phyloP scores from a whole-genome alignment of 2,888 invertebrate genomes.

The Drosophila algonquin region DNA sequence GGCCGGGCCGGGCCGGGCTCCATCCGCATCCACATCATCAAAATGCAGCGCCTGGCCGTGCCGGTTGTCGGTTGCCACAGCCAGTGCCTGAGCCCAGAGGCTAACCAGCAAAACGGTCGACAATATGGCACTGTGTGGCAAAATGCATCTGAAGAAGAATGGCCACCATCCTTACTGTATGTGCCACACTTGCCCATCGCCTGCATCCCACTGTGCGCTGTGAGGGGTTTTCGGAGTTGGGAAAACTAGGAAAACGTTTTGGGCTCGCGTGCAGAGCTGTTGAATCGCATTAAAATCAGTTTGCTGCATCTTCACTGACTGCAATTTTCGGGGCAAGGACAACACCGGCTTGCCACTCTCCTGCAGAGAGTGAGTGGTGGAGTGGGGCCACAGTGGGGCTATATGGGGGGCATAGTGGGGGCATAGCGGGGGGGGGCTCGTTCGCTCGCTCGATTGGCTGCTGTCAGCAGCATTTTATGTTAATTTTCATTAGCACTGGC shows the following conservation, averaged over 20 bases:
- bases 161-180: not conserved
- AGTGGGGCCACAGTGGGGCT: not conserved
- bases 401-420: not conserved
- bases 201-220: conserved; percentile 13
- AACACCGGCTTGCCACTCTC: conserved; percentile 22
- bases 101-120: conserved; percentile 43
- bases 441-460: conserved; percentile 73
- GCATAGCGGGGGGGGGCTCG: no score
- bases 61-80: conserved; percentile 18
- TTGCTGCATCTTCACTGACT: conserved; percentile 78
- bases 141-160: not conserved
- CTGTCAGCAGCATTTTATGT: conserved; percentile 79
- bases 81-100: conserved; percentile 53
- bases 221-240: conserved; percentile 37
- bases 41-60: conserved; percentile 64
- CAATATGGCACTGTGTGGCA: conserved; percentile 40
- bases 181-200: not conserved
- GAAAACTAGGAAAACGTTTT: conserved; percentile 73
- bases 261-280: conserved; percentile 76
- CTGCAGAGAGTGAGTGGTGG: not conserved
- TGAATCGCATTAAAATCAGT: conserved; percentile 79
- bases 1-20: conserved; percentile 7
- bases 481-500: conserved; percentile 76
- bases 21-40: conserved; percentile 63
- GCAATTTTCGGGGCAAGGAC: conserved; percentile 61